Percentiles rank a stretch among this genome's conserved stretches.
Conservation (phyloP, 2,797 vertebrate genomes). For the Helarctos malayanus region DNA sequence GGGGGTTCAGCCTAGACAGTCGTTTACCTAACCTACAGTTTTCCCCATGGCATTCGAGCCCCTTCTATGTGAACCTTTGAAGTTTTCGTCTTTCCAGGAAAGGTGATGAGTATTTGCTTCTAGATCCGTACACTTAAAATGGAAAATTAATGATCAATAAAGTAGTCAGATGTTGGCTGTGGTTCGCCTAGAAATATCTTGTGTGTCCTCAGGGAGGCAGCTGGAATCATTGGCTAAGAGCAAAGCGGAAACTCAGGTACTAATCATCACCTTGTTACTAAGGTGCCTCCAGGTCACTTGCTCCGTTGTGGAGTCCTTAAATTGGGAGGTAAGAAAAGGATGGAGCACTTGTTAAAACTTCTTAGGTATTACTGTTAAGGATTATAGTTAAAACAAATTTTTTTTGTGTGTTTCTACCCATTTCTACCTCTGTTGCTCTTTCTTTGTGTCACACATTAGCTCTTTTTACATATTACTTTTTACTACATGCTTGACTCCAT, state of each 20-base stretch:
- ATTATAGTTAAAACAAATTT: not conserved
- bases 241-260: not conserved
- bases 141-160: conserved; percentile 60
- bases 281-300: not conserved
- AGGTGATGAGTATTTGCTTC: conserved; percentile 45
- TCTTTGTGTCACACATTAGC: not conserved
- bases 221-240: not conserved
- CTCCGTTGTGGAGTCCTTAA: not conserved
- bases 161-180: not conserved
- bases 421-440: not conserved
- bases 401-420: not conserved
- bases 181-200: conserved; percentile 31
- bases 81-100: conserved; percentile 53
- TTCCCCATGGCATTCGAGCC: not conserved
- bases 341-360: not conserved
- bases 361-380: not conserved
- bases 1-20: not conserved
- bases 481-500: not conserved
- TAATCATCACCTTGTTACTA: not conserved
- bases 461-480: not conserved
- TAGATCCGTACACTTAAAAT: not conserved
- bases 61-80: not conserved
- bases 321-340: not conserved
- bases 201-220: not conserved
- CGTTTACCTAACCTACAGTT: not conserved